Evolutionary conservation across 2,113 vertebrate genomes (phyloP), one percentile per base, ranked within the genome.

Genomic region (Sminthopsis crassicaudata): DNA sequence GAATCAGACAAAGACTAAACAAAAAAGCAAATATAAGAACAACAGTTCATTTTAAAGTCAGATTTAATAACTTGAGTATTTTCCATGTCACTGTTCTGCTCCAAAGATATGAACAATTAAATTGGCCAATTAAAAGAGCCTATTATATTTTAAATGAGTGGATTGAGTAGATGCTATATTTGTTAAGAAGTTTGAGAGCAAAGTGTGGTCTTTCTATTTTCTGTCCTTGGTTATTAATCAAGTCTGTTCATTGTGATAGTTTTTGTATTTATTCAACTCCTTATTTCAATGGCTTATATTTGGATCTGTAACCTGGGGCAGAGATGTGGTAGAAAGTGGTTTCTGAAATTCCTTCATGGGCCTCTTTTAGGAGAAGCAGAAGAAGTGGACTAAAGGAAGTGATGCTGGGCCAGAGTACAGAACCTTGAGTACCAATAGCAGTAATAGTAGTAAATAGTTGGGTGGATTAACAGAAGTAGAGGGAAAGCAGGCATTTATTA

Each of bases 401-500:
- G 95, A 94, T 60, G 36, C 67, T 52, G 53, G 46, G 91, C 57
- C 94, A 25, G 60, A 10, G 36, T 76, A 76, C 92, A 92, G 92
- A 96, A 95, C 96, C 51, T 57, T 93, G 92, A 93, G 51, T 57
- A 50, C 16, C 48, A 53, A 60, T 95, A 2, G n/a, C 92, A 88
- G 91, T 23, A 42, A 25, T 55, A 91, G 50, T 51, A 51, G 50
- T 51, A 51, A 51, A 92, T 51, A 90, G 25, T 10, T 94, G 95
- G 97, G 96, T 88, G 92, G 94, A 89, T 55, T 90, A 51, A 42
- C 90, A 91, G 93, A 8, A 57, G 52, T 42, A 93, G 93, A 46
- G 30, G 46, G 88, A 52, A 76, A 6, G 24, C 52, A 46, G 42
- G 19, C 30, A 67, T 67, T 67, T 16, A 67, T 67, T 67, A 36